Base-by-base conservation (phyloP, 2,888 invertebrate genomes). In the Phlogophora meticulosa region DNA sequence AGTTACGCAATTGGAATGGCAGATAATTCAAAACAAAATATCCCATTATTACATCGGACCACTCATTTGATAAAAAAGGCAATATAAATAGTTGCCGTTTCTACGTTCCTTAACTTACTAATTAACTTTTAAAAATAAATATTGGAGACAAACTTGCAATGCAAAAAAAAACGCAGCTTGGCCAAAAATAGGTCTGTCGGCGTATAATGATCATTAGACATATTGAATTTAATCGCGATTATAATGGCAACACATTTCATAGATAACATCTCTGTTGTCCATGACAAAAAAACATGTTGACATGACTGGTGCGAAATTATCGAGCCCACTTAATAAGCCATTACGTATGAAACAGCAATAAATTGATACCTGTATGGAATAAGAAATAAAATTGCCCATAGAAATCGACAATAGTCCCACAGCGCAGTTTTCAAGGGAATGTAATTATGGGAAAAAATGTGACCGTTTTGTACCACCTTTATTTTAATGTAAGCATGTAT, bases 261-360 rank as follows among this genome's bases (percentile, higher is more conserved):
- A 62, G 74, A 78, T 80, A 80, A 68, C 76, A 81, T 79, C 78
- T 82, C 28, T 66, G 58, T 67, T 49, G n/a, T 13, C 9, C 24
- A 24, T 43, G n/a, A 62, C 61, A 82, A 85, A 85, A n/a, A 84
- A 84, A 70, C 51, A 53, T 69, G 72, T 80, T 56, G 59, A 83
- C 74, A 73, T 62, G 81, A 64, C 88, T 84, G 83, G 89, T 89
- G 89, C 84, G 84, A 88, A 86, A 85, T 88, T 85, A 85, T 85
- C 81, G 80, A 66, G 60, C 38, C 59, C 74, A 80, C 81, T 85
- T 88, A 68, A 79, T 55, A 80, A 79, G 61, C 80, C 62, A 81
- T 84, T 79, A 72, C 61, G 56, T 75, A 72, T 76, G 66, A 62
- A 78, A 78, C 73, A 78, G 73, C 76, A 82, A 82, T 85, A 81